A percentile compares a stretch with the other conserved stretches of the same genome.
These are phyloP conservation scores for Aleiodes testaceus DNA, from an alignment of 2,888 invertebrate species.

Conservation along the genomic window DNA sequence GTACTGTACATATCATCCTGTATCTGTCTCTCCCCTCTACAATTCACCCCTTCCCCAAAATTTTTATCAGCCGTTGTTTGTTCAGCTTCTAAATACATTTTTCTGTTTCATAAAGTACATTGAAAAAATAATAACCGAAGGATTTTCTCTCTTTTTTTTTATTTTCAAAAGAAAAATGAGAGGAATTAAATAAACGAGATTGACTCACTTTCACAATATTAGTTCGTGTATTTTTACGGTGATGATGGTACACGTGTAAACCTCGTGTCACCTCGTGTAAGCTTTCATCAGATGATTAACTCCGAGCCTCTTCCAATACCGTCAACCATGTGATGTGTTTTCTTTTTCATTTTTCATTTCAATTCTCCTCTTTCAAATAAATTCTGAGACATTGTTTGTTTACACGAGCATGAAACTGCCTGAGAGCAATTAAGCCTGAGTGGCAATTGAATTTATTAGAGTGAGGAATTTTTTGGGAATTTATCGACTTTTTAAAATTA, in stretches of 20 bases:
- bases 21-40: constrained; percentile 41
- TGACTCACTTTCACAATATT: constrained; percentile 40
- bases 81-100: constrained; percentile 58
- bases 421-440: constrained; percentile 1
- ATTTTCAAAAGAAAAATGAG: not conserved
- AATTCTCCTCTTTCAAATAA: constrained; percentile 9
- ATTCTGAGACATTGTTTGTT: constrained; percentile 2
- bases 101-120: constrained; percentile 23
- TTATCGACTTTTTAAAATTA: not conserved
- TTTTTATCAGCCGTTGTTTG: constrained; percentile 73
- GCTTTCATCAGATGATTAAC: constrained; percentile 45
- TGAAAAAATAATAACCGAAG: constrained; percentile 11
- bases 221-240: constrained; percentile 31
- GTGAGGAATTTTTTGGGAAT: not conserved
- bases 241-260: constrained; percentile 42
- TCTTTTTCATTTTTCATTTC: not conserved
- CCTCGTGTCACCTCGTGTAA: constrained; percentile 43
- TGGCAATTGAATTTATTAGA: constrained; percentile 15
- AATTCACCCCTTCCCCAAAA: constrained; percentile 56
- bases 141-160: constrained; percentile 8
- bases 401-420: constrained; percentile 12
- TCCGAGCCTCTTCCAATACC: constrained; percentile 20
- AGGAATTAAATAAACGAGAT: constrained; percentile 31
- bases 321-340: constrained; percentile 22
- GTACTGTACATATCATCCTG: constrained; percentile 54